phyloP scores from a whole-genome alignment of 2,888 invertebrate genomes.

The Patella depressa region DNA sequence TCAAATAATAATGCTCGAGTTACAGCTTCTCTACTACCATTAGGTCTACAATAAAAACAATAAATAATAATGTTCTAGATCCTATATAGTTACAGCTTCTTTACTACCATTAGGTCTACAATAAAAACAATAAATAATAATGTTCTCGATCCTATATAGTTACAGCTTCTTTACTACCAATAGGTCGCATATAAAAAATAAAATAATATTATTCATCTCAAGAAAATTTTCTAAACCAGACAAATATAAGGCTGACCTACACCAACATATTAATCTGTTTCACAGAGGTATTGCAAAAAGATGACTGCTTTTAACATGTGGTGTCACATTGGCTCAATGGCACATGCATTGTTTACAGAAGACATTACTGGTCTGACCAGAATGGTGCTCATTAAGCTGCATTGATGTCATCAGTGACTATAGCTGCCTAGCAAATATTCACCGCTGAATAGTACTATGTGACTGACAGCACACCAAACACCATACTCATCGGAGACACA shows the following conservation, averaged over 20 bases:
- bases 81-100: slow-evolving; percentile 71
- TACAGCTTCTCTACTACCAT: slow-evolving; percentile 70
- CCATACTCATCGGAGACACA: not conserved
- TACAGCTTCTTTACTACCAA: slow-evolving; percentile 70
- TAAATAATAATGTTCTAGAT: slow-evolving; percentile 85
- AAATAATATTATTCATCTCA: slow-evolving; percentile 81
- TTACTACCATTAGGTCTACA: slow-evolving; percentile 66
- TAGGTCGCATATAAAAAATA: slow-evolving; percentile 60
- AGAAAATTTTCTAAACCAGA: slow-evolving; percentile 70
- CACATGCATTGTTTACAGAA: too few species aligned
- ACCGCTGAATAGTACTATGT: too few species aligned
- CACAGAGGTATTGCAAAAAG: too few species aligned
- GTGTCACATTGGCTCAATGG: too few species aligned
- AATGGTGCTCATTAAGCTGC: too few species aligned
- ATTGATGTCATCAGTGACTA: too few species aligned
- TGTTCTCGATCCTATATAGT: too few species aligned
- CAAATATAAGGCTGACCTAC: not conserved
- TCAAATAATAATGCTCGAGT: slow-evolving; percentile 91
- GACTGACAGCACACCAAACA: not conserved
- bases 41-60: slow-evolving; percentile 62
- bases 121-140: slow-evolving; percentile 77
- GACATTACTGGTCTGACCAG: too few species aligned
- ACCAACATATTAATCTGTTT: too few species aligned
- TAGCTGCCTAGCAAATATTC: too few species aligned
- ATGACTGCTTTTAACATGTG: too few species aligned